Conservation (phyloP, 2,888 invertebrate species). For the Fissipunctia ypsillon region DNA sequence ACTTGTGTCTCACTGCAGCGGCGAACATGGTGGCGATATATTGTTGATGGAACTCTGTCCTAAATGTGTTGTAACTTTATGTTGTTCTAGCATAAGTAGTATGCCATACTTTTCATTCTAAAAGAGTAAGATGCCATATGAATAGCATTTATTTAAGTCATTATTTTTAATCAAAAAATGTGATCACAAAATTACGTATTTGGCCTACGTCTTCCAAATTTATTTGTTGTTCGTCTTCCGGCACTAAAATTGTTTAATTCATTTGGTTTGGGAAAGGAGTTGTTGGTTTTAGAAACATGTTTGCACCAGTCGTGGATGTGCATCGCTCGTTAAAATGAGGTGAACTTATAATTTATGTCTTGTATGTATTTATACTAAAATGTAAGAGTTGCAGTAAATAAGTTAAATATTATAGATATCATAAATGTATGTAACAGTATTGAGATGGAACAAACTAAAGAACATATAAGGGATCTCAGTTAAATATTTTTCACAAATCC, state of each 20-base stretch:
- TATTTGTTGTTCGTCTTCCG: constrained; percentile 60
- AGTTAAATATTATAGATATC: constrained; percentile 70
- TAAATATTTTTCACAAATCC: constrained; percentile 82
- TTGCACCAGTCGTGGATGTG: constrained; percentile 79
- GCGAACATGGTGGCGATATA: neutral
- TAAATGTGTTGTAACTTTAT: constrained; percentile 23
- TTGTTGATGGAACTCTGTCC: constrained; percentile 8
- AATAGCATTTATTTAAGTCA: constrained; percentile 75
- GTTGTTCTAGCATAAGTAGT: constrained; percentile 51
- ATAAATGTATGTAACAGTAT: constrained; percentile 82
- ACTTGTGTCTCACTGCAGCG: constrained; percentile 44
- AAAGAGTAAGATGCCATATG: constrained; percentile 75
- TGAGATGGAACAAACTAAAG: constrained; percentile 85
- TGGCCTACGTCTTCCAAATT: constrained; percentile 82
- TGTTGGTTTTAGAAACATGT: constrained; percentile 76
- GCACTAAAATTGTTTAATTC: constrained; percentile 53
- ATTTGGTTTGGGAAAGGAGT: constrained; percentile 51
- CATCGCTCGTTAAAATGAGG: constrained; percentile 85
- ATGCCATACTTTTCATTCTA: constrained; percentile 62
- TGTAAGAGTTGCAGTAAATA: constrained; percentile 70
- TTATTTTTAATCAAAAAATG: constrained; percentile 57
- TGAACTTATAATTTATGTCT: constrained; percentile 88
- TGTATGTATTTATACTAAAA: constrained; percentile 77
- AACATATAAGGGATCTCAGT: constrained; percentile 85
- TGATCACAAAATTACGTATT: constrained; percentile 66